Percentiles rank a stretch among this genome's conserved stretches.
phyloP scores from a whole-genome alignment of 2,797 vertebrate species.

The Melanotaenia trifasciata region DNA sequence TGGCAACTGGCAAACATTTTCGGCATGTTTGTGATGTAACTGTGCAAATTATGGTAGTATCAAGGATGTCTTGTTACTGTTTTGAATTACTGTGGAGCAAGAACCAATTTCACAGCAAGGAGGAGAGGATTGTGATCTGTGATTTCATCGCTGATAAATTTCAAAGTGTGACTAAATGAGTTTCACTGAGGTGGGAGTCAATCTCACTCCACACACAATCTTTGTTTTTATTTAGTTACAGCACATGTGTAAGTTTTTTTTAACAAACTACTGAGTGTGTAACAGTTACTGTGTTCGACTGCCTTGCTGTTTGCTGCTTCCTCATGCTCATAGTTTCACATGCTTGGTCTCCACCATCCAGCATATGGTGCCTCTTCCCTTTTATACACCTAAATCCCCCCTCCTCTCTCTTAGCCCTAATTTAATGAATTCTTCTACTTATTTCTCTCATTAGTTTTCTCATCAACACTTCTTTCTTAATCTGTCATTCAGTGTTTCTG shows the following conservation, averaged over 20 bases:
- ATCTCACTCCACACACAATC: slow-evolving; percentile 5
- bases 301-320: slow-evolving; percentile 70
- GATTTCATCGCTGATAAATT: slow-evolving; percentile 17
- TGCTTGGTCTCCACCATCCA: slow-evolving; percentile 56
- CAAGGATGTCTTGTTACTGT: not conserved
- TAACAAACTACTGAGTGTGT: slow-evolving; percentile 16
- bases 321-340: slow-evolving; percentile 62
- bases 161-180: slow-evolving; percentile 10
- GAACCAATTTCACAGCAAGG: slow-evolving; percentile 3
- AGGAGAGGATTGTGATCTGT: not conserved
- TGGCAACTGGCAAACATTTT: not conserved
- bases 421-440: slow-evolving; percentile 30
- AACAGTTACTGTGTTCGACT: slow-evolving; percentile 39
- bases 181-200: slow-evolving; percentile 11
- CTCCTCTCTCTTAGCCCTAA: slow-evolving; percentile 15
- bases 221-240: slow-evolving; percentile 1
- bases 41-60: not conserved
- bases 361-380: slow-evolving; percentile 13
- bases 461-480: slow-evolving; percentile 9
- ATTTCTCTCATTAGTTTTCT: slow-evolving; percentile 21
- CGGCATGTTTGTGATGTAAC: not conserved
- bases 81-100: slow-evolving; percentile 11
- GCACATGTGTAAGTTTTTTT: slow-evolving; percentile 5
- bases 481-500: slow-evolving; percentile 1
- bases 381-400: slow-evolving; percentile 36